Evolutionary conservation across 2,113 vertebrate genomes (phyloP).

Genomic region (Nycticryphes semicollaris): DNA sequence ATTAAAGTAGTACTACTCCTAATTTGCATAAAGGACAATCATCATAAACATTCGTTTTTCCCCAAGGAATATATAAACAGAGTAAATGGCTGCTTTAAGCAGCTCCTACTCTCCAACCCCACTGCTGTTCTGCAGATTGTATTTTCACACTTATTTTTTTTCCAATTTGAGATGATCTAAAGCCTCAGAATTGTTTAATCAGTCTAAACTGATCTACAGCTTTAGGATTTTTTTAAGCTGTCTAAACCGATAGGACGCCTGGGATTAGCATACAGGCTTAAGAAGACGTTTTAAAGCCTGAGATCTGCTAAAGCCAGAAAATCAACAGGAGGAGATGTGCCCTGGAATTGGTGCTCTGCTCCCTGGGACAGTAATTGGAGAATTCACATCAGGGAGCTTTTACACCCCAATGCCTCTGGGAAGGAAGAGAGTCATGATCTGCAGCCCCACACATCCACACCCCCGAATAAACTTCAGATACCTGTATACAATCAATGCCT

Average conservation of each 20-base stretch:
- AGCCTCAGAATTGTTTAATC: constrained; percentile 31
- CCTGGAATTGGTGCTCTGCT: not conserved
- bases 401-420: not conserved
- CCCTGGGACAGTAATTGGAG: not conserved
- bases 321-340: constrained; percentile 11
- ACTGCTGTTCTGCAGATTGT: not conserved
- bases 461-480: not conserved
- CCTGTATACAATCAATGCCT: not conserved
- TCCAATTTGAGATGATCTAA: not conserved
- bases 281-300: not conserved
- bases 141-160: not conserved
- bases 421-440: not conserved
- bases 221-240: not conserved
- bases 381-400: not conserved
- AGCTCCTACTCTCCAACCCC: not conserved
- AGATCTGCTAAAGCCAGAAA: constrained; percentile 28
- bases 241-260: not conserved
- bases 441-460: not conserved
- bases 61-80: constrained; percentile 3
- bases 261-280: not conserved
- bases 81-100: not conserved
- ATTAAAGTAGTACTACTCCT: constrained; percentile 22
- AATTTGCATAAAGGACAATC: constrained; percentile 36
- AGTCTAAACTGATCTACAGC: constrained; percentile 1
- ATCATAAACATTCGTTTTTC: not conserved